phyloP scores from a whole-genome alignment of 2,797 vertebrate species.

The Anguilla anguilla region DNA sequence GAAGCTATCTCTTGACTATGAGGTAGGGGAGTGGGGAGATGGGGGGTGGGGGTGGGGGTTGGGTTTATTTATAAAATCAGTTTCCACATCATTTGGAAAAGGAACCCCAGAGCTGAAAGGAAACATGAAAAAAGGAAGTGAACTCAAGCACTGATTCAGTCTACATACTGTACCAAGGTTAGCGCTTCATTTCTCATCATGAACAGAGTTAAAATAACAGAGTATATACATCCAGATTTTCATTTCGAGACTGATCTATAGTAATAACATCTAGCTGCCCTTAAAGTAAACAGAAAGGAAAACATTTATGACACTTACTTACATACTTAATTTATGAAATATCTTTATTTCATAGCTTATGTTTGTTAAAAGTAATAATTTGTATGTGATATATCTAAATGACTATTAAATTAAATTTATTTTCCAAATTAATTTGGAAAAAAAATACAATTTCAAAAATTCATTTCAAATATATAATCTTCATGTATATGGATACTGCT shows the following conservation, averaged over 20 bases:
- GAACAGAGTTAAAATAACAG: neutral
- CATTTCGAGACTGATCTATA: neutral
- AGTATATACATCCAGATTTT: slow-evolving; percentile 2
- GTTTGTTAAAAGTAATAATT: neutral
- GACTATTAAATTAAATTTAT: neutral
- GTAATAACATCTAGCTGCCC: slow-evolving; percentile 15
- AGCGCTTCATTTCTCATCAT: neutral
- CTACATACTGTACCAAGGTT: neutral
- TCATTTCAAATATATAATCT: neutral
- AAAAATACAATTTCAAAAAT: neutral
- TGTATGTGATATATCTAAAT: neutral
- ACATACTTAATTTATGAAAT: neutral
- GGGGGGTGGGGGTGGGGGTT: neutral
- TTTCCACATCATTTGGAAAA: neutral
- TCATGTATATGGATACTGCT: too few relatives aligned
- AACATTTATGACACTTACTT: neutral
- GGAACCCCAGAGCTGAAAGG: neutral
- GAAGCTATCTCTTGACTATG: neutral
- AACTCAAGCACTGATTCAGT: neutral
- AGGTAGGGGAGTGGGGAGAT: neutral
- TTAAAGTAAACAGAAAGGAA: neutral
- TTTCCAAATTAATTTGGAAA: neutral
- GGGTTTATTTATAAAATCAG: neutral
- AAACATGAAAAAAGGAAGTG: neutral
- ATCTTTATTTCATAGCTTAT: neutral